Evolutionary conservation across 2,888 invertebrate species (phyloP), one percentile per base, ranked within the genome.

Genomic region (Antheraea assamensis): DNA sequence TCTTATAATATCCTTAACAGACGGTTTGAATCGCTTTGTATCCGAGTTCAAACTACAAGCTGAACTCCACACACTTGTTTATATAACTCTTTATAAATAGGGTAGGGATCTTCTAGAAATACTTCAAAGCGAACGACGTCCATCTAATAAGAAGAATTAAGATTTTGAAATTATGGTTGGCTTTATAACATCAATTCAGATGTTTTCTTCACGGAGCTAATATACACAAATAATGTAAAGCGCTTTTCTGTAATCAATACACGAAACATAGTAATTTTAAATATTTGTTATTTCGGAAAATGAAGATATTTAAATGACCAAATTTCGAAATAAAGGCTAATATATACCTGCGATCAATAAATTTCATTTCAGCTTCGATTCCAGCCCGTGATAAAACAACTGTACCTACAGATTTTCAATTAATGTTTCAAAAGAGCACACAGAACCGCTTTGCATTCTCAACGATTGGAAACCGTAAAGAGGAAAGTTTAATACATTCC

Each of bases 371-470:
- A 30, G 30, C 17, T 17, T 35, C n/a, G 31, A n/a, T 35, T 68
- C n/a, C 35, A 68, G 2, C 35, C 21, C 3, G 35, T 8, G 68
- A 35, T 68, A 68, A 35, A 68, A 35, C 15, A 10, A 5, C 10
- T n/a, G n/a, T n/a, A n/a, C 68, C 35, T 35, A 21, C 68, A 68
- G 21, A 35, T 35, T 68, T 68, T 68, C 68, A 68, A 68, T 68
- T 68, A 68, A 35, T 35, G 68, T 35, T 68, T 68, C 21, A 35
- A 35, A 21, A n/a, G 68, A 35, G 35, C 21, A 35, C 35, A 68
- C 68, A 21, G 68, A 35, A 68, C 68, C 35, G 68, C 21, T 68
- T 35, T 35, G 68, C 68, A 35, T 68, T 35, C 35, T 4, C 35
- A 35, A 35, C 35, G 68, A 35, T 68, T 68, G 35, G 21, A 68